Evolutionary conservation across 2,888 invertebrate genomes (phyloP).

Genomic region (Orthosia gothica): DNA sequence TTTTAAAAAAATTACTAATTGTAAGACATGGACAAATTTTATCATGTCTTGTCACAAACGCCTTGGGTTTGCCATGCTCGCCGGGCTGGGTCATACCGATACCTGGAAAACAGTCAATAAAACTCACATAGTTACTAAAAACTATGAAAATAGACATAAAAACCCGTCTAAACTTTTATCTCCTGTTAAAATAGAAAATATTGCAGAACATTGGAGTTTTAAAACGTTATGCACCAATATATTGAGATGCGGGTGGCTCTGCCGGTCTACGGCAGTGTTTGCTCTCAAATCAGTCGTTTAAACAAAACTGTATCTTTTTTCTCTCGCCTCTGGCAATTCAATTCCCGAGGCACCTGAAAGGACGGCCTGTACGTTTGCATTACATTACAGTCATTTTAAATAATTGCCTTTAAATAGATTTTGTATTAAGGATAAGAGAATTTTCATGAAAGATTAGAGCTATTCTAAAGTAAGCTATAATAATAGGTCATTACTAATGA

Average conservation of each 20-base stretch:
- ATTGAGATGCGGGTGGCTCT: slow-evolving; percentile 81
- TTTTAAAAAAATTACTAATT: no score
- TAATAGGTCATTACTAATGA: no score
- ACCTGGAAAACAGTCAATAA: background rate
- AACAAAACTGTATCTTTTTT: slow-evolving; percentile 88
- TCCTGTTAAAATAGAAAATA: slow-evolving; percentile 35
- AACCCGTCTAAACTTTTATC: slow-evolving; percentile 6
- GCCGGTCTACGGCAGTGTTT: slow-evolving; percentile 80
- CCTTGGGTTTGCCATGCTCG: no score
- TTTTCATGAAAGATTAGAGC: background rate
- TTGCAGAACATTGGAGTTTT: slow-evolving; percentile 50
- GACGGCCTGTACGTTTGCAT: slow-evolving; percentile 81
- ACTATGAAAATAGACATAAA: background rate
- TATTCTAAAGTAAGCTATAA: background rate
- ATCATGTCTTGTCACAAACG: no score
- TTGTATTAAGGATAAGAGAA: slow-evolving; percentile 18
- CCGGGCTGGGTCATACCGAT: no score
- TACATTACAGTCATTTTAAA: slow-evolving; percentile 66
- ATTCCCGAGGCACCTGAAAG: slow-evolving; percentile 81
- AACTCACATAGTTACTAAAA: background rate
- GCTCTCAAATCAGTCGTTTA: slow-evolving; percentile 90
- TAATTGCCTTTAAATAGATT: slow-evolving; percentile 52
- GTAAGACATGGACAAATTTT: no score
- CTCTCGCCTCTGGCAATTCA: slow-evolving; percentile 81
- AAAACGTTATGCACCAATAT: slow-evolving; percentile 68